Evolutionary conservation across 92 coral and sea anemone genomes (phyloP).

Genomic region (Muricea muricata): DNA sequence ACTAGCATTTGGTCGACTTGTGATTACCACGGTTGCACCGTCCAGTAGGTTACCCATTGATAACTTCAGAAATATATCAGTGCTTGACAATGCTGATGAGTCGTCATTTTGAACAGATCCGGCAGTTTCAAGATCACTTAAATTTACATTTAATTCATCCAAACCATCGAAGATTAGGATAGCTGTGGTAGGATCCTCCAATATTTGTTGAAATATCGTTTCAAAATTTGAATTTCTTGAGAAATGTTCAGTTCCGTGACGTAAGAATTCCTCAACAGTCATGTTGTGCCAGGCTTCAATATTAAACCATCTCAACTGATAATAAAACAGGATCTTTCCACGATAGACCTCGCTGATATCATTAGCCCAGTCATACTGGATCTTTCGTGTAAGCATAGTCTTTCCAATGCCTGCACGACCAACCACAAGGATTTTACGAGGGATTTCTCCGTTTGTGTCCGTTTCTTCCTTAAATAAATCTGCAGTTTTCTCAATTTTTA

Average conservation of each 20-base stretch:
- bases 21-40: neutral
- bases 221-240: too few species aligned
- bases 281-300: neutral
- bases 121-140: too few species aligned
- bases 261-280: neutral
- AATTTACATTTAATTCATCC: neutral
- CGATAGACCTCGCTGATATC: neutral
- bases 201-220: too few species aligned
- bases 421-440: neutral
- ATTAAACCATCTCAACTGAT: neutral
- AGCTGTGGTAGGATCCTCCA: neutral
- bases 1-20: neutral
- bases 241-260: neutral
- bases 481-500: too few species aligned
- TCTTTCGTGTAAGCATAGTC: neutral
- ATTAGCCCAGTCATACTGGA: neutral
- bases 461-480: neutral
- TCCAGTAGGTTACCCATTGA: neutral
- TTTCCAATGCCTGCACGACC: neutral
- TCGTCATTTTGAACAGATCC: neutral
- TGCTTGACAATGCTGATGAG: neutral
- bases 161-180: neutral
- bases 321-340: neutral
- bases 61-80: too few species aligned
- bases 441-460: neutral